Evolutionary conservation across 2,797 vertebrate species (phyloP).

Genomic region (Platalea minor): DNA sequence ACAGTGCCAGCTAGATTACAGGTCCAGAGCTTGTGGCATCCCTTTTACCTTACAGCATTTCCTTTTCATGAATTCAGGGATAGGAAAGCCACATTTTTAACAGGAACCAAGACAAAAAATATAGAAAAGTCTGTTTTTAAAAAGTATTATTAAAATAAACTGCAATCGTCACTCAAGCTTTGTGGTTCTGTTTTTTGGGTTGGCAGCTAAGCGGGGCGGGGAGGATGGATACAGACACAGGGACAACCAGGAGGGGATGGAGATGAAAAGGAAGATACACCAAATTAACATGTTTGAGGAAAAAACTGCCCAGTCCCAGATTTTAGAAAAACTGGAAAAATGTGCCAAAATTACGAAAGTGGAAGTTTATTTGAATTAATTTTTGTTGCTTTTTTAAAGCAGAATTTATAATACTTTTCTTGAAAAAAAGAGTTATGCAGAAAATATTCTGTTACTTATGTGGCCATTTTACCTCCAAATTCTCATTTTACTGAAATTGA

Average conservation of each 20-base stretch:
- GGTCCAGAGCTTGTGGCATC: neutral
- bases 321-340: neutral
- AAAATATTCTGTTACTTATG: neutral
- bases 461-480: neutral
- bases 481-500: neutral
- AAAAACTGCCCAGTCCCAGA: accelerated
- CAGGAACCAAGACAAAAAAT: neutral
- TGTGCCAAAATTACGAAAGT: neutral
- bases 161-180: neutral
- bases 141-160: neutral
- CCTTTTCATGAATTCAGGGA: neutral
- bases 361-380: neutral
- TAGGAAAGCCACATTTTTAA: neutral
- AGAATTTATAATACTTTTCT: neutral
- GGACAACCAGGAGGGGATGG: neutral
- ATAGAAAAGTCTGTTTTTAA: neutral
- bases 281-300: neutral
- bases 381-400: neutral
- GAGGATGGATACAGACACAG: accelerated
- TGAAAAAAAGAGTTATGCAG: neutral
- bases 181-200: neutral
- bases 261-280: neutral
- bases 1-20: neutral
- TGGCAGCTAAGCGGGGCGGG: accelerated
- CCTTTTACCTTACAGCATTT: neutral